Conservation (phyloP, 2,797 vertebrate genomes). For the Geotrypetes seraphini region DNA sequence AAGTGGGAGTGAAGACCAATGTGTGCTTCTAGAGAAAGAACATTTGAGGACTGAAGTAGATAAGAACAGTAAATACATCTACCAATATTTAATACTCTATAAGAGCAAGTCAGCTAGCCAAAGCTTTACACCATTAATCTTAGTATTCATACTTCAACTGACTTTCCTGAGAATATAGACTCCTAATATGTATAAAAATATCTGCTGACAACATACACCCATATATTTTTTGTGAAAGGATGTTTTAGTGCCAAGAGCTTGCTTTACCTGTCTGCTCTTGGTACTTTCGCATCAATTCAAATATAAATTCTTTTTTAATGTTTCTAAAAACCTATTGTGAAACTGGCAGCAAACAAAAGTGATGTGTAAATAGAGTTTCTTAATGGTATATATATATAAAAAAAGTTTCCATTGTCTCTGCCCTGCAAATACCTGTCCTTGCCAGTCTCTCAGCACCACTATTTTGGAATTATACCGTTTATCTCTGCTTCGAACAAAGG, state of each 20-base stretch:
- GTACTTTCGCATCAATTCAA: background rate
- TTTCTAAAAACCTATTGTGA: background rate
- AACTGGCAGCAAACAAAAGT: background rate
- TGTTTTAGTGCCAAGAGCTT: no score
- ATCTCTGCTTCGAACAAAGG: background rate
- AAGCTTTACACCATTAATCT: background rate
- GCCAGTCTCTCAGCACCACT: background rate
- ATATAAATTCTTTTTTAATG: background rate
- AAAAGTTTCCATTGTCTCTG: background rate
- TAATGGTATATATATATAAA: no score
- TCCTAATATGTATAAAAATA: slow-evolving; percentile 3
- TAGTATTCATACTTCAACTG: background rate
- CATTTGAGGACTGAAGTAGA: background rate
- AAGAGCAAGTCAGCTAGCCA: background rate
- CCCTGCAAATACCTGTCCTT: background rate
- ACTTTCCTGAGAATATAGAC: background rate
- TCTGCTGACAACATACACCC: no score
- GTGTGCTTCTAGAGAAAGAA: no score
- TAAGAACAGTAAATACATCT: background rate
- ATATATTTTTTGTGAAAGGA: no score
- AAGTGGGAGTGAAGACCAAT: no score
- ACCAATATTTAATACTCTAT: background rate
- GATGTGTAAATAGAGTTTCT: background rate
- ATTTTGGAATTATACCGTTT: background rate
- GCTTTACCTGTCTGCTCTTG: background rate